These are phyloP conservation scores for Archilochus colubris DNA, from an alignment of 2,113 vertebrate species.

Conservation along the genomic window DNA sequence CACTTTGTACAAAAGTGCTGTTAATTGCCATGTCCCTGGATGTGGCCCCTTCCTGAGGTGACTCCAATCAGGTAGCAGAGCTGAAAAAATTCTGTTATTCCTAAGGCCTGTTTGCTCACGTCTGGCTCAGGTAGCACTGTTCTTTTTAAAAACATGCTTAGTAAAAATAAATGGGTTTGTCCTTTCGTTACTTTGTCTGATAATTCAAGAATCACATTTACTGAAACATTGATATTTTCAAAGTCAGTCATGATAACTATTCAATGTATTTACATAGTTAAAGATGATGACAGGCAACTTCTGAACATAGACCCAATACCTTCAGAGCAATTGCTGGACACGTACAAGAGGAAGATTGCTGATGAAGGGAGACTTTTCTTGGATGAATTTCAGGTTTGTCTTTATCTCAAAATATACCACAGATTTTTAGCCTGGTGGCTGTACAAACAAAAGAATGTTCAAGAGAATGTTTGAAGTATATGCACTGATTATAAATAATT, in stretches of 20 bases:
- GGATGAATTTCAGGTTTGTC: conserved; percentile 93
- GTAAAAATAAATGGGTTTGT: neutral
- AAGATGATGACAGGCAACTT: conserved; percentile 86
- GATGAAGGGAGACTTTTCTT: conserved; percentile 94
- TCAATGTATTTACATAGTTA: neutral
- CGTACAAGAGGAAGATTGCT: conserved; percentile 90
- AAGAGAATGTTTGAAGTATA: neutral
- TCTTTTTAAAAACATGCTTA: neutral
- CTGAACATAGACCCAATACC: conserved; percentile 89
- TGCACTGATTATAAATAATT: neutral
- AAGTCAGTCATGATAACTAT: neutral
- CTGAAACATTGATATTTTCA: neutral
- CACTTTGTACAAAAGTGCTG: fast-evolving
- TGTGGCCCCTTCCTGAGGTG: fast-evolving
- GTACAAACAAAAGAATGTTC: neutral
- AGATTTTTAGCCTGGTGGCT: neutral
- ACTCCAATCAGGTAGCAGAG: neutral
- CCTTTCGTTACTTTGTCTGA: neutral
- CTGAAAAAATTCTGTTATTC: neutral
- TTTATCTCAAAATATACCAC: neutral
- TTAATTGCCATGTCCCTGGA: neutral
- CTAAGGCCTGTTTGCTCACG: neutral
- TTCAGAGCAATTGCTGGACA: conserved; percentile 84
- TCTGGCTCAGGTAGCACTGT: neutral
- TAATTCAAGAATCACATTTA: neutral